Evolutionary conservation across 2,797 vertebrate genomes (phyloP).

Genomic region (Bufotes viridis): DNA sequence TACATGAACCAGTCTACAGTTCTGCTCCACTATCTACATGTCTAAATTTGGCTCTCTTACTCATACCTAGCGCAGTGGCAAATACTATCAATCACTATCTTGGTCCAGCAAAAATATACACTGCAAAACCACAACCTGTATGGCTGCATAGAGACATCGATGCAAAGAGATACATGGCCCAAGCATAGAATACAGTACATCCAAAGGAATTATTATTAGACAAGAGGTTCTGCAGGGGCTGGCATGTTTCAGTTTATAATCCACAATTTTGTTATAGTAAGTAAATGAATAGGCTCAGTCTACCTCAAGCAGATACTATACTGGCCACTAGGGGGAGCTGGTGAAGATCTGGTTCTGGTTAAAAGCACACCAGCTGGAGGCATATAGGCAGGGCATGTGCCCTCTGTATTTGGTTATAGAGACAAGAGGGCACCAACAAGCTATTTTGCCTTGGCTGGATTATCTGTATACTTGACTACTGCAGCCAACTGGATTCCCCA

Average conservation of each 20-base stretch:
- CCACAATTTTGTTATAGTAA: neutral
- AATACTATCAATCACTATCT: conserved; percentile 19
- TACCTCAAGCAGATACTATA: neutral
- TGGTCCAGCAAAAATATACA: neutral
- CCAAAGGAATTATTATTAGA: neutral
- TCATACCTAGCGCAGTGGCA: neutral
- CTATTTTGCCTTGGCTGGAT: neutral
- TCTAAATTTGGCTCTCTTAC: neutral
- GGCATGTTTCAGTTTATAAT: neutral
- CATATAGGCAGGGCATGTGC: neutral
- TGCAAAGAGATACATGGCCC: neutral
- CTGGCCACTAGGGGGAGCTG: conserved; percentile 11
- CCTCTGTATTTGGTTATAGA: neutral
- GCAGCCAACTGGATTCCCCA: neutral
- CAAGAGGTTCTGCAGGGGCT: neutral
- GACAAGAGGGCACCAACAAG: neutral
- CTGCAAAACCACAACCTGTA: neutral
- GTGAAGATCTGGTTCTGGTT: neutral
- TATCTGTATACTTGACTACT: neutral
- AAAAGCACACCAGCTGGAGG: neutral
- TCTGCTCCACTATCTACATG: neutral
- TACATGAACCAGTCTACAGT: neutral
- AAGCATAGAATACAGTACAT: neutral
- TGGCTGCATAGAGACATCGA: too few relatives aligned
- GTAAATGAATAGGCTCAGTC: neutral